Base-by-base conservation (phyloP, 2,888 invertebrate genomes). In the Amphipyra berbera region DNA sequence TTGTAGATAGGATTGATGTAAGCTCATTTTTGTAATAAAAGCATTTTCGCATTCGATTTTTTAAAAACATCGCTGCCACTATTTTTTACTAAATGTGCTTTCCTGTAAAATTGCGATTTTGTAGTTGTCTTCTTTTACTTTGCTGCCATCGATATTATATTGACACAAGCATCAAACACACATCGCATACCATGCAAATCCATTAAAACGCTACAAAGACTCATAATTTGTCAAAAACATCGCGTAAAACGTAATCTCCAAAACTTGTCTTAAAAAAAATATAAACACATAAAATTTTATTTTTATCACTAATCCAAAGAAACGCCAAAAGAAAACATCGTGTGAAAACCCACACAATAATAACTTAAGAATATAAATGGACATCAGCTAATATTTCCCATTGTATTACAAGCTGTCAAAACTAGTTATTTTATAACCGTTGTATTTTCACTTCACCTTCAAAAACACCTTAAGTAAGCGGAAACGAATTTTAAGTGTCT, bases 271-370 rank as follows among this genome's bases (percentile, higher is more conserved):
- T 21, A 30, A 6, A 13, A 62, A 61, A 65, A 59, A 54, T 30
- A 6, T 44, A 52, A 45, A 14, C 42, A 30, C 53, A 61, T 71
- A 78, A 78, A 74, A 61, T 27, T 12, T 21, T 35, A 61, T 64
- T 76, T 71, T 62, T 74, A 72, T 66, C 14, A 61, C 49, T 38
- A 40, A 6, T 8, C 48, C 54, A 60, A 30, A 30, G 30, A 30
- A 68, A 62, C 56, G 42, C 53, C 47, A 45, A 64, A 72, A 72
- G 63, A 49, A 68, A 60, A 76, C 46, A 53, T 61, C 45, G 61
- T 79, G 57, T 76, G 60, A 76, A 69, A 76, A 61, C 77, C 69
- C 66, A 77, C 76, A 61, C 77, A 54, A 64, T 54, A 60, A 76
- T 76, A 76, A 69, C 37, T 67, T 61, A 38, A 57, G n/a, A 64